A percentile compares a stretch with the other conserved stretches of the same genome.
Evolutionary conservation across 1,140 invertebrate species (phyloP).

Genomic region (Yoshiicerus persimilis): DNA sequence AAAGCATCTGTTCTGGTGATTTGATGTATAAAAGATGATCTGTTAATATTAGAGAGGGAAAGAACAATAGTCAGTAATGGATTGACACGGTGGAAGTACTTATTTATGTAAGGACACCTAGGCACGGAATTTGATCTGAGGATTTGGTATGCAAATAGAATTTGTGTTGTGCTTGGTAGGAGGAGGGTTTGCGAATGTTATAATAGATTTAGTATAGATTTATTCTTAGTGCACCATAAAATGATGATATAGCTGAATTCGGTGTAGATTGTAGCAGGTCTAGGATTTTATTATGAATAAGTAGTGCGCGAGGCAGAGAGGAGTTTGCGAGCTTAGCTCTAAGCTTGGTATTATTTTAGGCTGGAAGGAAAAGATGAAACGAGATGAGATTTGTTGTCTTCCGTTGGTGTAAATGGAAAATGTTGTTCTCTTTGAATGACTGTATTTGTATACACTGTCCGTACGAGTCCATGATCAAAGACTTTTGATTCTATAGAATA

Average conservation of each 20-base stretch:
- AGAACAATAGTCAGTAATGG: not conserved
- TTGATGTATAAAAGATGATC: no score
- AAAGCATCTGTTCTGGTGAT: no score
- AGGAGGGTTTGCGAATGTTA: not conserved
- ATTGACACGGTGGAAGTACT: not conserved
- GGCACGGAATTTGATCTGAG: not conserved
- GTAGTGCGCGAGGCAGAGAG: not conserved
- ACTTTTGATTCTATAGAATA: not conserved
- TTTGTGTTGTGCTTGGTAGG: not conserved
- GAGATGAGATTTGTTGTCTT: not conserved
- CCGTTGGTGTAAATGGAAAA: not conserved
- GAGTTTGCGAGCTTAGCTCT: not conserved
- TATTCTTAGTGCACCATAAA: not conserved
- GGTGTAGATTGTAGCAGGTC: no score
- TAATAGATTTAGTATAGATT: not conserved
- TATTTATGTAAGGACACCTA: not conserved
- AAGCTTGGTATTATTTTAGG: not conserved
- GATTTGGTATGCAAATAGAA: not conserved
- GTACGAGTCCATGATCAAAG: not conserved
- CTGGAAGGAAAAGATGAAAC: not conserved
- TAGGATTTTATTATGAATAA: not conserved
- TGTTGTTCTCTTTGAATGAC: no score
- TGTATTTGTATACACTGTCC: not conserved
- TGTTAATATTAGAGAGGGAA: not conserved
- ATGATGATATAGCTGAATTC: not conserved